Percentiles rank a stretch among this genome's conserved stretches.
Conservation (phyloP, 2,888 invertebrate genomes). For the Agrotis segetum region DNA sequence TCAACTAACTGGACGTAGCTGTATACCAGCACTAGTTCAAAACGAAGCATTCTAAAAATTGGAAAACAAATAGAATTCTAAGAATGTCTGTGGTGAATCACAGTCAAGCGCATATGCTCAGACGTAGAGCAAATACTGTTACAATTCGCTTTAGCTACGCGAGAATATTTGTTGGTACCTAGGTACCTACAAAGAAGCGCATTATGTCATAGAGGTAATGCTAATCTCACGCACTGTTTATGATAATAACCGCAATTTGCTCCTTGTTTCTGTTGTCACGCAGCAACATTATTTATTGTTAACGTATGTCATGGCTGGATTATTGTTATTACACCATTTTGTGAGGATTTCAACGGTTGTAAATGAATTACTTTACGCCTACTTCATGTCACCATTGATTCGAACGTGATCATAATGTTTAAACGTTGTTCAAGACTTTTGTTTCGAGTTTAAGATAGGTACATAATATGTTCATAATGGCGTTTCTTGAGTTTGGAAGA, state of each 20-base stretch:
- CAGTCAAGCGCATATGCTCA: constrained; percentile 41
- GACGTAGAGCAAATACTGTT: constrained; percentile 18
- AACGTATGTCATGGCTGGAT: constrained; percentile 44
- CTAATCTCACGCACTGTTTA: constrained; percentile 62
- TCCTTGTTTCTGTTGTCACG: constrained; percentile 71
- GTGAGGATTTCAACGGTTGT: background rate
- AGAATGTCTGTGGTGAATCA: constrained; percentile 53
- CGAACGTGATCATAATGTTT: too few species aligned
- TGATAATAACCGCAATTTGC: constrained; percentile 73
- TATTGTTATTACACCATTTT: constrained; percentile 28
- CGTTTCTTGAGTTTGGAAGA: background rate
- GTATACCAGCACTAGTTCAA: background rate
- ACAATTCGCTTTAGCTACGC: constrained; percentile 21
- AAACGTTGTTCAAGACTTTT: too few species aligned
- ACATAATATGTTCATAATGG: background rate
- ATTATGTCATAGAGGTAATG: constrained; percentile 24
- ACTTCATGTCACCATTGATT: background rate
- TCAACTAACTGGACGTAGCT: too few species aligned
- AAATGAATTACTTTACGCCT: background rate
- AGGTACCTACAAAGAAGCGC: constrained; percentile 33
- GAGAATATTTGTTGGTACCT: constrained; percentile 9
- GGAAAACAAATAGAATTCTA: constrained; percentile 32
- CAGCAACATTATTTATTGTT: constrained; percentile 54
- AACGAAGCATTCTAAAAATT: constrained; percentile 21
- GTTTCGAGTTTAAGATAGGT: background rate